Evolutionary conservation across 2,888 invertebrate genomes (phyloP), one percentile per base, ranked within the genome.

Genomic region (Diarsia dahlii): DNA sequence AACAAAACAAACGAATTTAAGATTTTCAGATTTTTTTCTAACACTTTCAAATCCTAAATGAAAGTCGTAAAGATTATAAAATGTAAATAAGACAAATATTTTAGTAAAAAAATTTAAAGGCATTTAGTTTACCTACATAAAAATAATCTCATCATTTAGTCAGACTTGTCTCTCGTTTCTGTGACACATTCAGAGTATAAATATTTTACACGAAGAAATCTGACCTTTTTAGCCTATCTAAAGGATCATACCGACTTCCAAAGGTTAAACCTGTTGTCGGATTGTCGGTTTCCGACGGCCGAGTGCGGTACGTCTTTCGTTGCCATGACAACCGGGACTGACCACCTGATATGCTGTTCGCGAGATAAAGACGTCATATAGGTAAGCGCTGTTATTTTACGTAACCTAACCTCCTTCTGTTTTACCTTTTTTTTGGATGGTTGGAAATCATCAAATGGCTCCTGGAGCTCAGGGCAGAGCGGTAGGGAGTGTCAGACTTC

Each of bases 261-360:
- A 74, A 34, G 75, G 62, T 45, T 62, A 80, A 80, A 45, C 62
- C 54, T 39, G 28, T 56, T 74, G 81, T 81, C 62, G 62, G 66
- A 67, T 81, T 74, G 62, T 63, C 60, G 15, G 20, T 48, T 74
- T 66, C 48, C 34, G 12, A 62, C 66, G n/a, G 3, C 65, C 50
- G 18, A 74, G 60, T 20, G 1, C 60, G 50, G 13, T n/a, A 52
- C 23, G 45, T 20, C 0, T 50, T 80, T 52, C 34, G 73, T 64
- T 52, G 46, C 80, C 45, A 63, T 78, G 48, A 39, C 71, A 71
- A 63, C 76, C 62, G 18, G 39, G 23, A 13, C 34, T 46, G 68
- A 60, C 78, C 48, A 48, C 15, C 60, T 75, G n/a, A 28, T 2
- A 45, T 48, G 18, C 18, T 46, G 13, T 20, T 39, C 20, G n/a